Conservation (phyloP, 1,140 invertebrate genomes). For the Oncopeltus fasciatus region DNA sequence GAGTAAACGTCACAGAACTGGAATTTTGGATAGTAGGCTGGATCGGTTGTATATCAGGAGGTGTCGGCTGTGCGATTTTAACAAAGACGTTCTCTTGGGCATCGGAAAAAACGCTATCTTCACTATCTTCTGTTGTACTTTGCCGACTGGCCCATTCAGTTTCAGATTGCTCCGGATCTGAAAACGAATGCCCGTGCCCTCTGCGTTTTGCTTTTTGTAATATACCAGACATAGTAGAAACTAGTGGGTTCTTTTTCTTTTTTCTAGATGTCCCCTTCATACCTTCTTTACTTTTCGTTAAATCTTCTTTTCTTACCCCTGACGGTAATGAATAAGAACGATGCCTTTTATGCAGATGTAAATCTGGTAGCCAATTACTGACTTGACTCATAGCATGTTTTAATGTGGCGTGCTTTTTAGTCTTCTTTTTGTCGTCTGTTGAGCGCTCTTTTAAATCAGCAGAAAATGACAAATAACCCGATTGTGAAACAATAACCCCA, state of each 20-base stretch:
- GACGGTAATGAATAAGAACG: slow-evolving; percentile 65
- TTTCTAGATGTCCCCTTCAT: slow-evolving; percentile 32
- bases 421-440: slow-evolving; percentile 45
- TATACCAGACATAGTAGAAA: slow-evolving; percentile 63
- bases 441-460: slow-evolving; percentile 41
- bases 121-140: slow-evolving; percentile 46
- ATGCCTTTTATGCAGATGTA: slow-evolving; percentile 51
- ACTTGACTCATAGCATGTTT: slow-evolving; percentile 68
- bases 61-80: neutral
- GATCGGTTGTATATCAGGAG: neutral
- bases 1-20: no score
- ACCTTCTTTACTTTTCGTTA: slow-evolving; percentile 28
- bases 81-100: slow-evolving; percentile 27
- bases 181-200: slow-evolving; percentile 44
- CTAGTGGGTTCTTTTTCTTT: slow-evolving; percentile 61
- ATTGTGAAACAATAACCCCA: slow-evolving; percentile 59
- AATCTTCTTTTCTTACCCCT: slow-evolving; percentile 43
- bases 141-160: slow-evolving; percentile 51
- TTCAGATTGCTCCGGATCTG: slow-evolving; percentile 63
- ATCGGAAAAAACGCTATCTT: slow-evolving; percentile 50
- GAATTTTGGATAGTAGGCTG: neutral
- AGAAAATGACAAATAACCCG: slow-evolving; percentile 64
- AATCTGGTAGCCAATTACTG: slow-evolving; percentile 63
- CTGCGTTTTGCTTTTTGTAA: slow-evolving; percentile 61
- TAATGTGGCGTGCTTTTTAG: slow-evolving; percentile 49